Conservation (phyloP, 1,140 invertebrate species). For the Telenomus remus region DNA sequence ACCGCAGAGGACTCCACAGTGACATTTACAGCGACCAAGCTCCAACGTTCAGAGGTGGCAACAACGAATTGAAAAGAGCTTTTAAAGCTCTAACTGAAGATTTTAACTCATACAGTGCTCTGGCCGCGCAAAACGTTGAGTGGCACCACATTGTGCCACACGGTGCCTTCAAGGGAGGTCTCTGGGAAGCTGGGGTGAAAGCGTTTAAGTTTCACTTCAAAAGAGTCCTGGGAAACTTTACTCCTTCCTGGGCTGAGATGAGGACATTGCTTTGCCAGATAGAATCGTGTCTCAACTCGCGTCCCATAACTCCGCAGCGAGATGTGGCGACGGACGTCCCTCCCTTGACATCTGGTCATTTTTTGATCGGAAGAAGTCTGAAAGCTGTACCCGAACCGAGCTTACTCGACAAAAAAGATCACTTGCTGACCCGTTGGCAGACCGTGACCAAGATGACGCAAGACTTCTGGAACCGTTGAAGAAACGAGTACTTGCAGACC, state of each 20-base stretch:
- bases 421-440: neutral
- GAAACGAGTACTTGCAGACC: slow-evolving; percentile 13
- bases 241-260: neutral
- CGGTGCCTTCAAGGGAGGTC: too few species aligned
- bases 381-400: neutral
- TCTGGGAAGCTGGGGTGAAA: neutral
- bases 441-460: neutral
- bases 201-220: neutral
- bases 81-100: too few species aligned
- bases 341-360: neutral
- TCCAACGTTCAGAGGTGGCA: too few species aligned
- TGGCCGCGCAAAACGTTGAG: too few species aligned
- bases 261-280: neutral
- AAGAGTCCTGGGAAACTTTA: neutral
- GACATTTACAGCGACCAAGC: too few species aligned
- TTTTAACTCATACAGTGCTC: too few species aligned
- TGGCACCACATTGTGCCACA: too few species aligned
- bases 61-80: too few species aligned
- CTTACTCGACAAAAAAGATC: too few species aligned
- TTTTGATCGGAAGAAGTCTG: neutral
- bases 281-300: neutral
- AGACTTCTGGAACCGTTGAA: slow-evolving; percentile 6
- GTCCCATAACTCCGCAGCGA: neutral
- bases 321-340: neutral
- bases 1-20: too few species aligned